Conservation (phyloP, 1,140 invertebrate species). For the Pygmarrhopalites habei region DNA sequence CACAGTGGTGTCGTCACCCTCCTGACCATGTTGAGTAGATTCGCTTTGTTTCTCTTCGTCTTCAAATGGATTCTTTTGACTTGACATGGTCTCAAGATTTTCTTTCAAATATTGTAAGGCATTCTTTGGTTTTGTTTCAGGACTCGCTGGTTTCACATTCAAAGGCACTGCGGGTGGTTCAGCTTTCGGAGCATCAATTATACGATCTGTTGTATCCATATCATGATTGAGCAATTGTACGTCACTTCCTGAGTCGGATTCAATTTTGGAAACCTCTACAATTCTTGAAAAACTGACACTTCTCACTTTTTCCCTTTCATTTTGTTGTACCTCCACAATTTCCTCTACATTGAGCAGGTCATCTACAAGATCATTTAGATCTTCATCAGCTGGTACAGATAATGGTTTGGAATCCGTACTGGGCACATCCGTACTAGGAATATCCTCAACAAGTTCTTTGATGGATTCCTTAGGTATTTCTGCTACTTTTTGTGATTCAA, state of each 20-base stretch:
- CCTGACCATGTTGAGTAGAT: neutral
- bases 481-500: too few species aligned
- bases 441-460: too few species aligned
- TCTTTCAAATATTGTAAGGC: slow-evolving; percentile 19
- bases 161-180: neutral
- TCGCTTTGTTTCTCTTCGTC: slow-evolving; percentile 32
- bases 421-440: too few species aligned
- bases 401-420: too few species aligned
- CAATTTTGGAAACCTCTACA: slow-evolving; percentile 3
- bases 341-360: slow-evolving; percentile 1
- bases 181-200: too few species aligned
- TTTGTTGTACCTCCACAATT: neutral
- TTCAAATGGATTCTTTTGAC: slow-evolving; percentile 31
- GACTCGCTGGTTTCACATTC: neutral
- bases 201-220: too few species aligned
- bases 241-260: neutral
- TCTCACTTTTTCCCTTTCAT: neutral
- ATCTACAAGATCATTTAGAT: neutral
- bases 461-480: too few species aligned
- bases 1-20: neutral
- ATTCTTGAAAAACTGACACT: slow-evolving; percentile 6
- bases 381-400: too few species aligned
- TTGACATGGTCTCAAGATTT: slow-evolving; percentile 27
- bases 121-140: slow-evolving; percentile 17
- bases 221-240: neutral